These are phyloP conservation scores for Centropus unirufus DNA, from an alignment of 2,113 vertebrate genomes.

Conservation along the genomic window DNA sequence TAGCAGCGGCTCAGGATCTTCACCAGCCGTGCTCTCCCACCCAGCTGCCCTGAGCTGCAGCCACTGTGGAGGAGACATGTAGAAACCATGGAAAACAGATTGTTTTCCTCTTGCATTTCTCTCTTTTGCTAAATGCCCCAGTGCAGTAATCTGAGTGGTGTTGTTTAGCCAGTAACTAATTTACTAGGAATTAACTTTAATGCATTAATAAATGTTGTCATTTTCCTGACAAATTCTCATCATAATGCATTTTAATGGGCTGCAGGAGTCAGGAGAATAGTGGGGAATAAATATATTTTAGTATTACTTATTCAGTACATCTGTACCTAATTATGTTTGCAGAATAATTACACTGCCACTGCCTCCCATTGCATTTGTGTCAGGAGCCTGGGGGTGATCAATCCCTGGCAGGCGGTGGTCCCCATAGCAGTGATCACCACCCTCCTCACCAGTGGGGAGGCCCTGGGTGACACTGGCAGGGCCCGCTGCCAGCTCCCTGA, in stretches of 20 bases:
- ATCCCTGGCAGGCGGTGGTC: slow-evolving; percentile 60
- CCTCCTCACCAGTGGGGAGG: slow-evolving; percentile 68
- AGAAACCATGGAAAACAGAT: not conserved
- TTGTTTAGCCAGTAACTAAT: slow-evolving; percentile 74
- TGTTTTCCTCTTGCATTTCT: not conserved
- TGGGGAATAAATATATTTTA: slow-evolving; percentile 73
- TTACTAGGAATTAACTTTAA: slow-evolving; percentile 72
- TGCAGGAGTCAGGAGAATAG: slow-evolving; percentile 46
- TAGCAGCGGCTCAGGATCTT: fast-evolving
- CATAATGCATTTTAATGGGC: slow-evolving; percentile 67
- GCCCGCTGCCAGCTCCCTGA: slow-evolving; percentile 76
- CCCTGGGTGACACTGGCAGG: slow-evolving; percentile 71
- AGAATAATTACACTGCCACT: slow-evolving; percentile 63
- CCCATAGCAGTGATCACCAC: slow-evolving; percentile 58
- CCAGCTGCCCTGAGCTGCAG: not conserved
- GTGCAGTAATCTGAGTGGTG: not conserved
- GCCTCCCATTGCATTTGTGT: slow-evolving; percentile 51
- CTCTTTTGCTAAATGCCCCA: not conserved
- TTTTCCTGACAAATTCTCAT: slow-evolving; percentile 73
- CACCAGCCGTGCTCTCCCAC: fast-evolving
- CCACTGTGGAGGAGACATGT: fast-evolving
- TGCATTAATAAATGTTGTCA: slow-evolving; percentile 74
- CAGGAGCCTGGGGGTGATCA: slow-evolving; percentile 60
- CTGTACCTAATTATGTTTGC: slow-evolving; percentile 74
- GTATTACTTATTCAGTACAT: slow-evolving; percentile 68